Conservation (phyloP, 2,888 invertebrate species). For the Eueremaeus valkanovi region DNA sequence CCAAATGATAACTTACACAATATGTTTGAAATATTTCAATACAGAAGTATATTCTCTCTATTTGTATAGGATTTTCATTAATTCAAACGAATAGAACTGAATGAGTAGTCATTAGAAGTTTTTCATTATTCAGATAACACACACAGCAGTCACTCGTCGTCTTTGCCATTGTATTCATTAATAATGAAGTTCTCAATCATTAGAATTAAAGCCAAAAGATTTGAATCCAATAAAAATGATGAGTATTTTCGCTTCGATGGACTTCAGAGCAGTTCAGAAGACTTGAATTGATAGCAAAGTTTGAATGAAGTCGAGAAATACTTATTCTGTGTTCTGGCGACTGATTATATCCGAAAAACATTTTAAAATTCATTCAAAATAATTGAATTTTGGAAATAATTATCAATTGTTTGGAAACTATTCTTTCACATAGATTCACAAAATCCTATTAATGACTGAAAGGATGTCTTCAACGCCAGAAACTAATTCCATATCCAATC, state of each 20-base stretch:
- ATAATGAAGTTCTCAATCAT: neutral
- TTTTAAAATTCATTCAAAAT: no score
- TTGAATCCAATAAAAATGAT: neutral
- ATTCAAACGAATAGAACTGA: neutral
- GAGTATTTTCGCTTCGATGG: neutral
- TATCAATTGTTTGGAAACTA: no score
- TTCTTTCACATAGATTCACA: neutral
- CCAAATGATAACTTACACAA: neutral
- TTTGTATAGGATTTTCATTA: neutral
- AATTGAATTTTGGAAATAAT: no score
- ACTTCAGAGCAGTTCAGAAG: neutral
- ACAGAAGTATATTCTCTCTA: neutral
- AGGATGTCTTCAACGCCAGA: neutral
- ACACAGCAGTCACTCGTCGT: neutral
- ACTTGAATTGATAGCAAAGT: neutral
- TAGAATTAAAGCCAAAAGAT: no score
- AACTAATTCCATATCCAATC: neutral
- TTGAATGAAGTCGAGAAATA: neutral
- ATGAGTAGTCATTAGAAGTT: neutral
- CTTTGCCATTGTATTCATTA: neutral
- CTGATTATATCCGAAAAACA: no score
- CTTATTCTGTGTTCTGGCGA: no score
- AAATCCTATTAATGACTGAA: neutral
- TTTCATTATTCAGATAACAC: conserved; percentile 14
- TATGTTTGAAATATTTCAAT: no score